Evolutionary conservation across 2,797 vertebrate species (phyloP), one percentile per base, ranked within the genome.

Genomic region (Yasuhikotakia modesta): DNA sequence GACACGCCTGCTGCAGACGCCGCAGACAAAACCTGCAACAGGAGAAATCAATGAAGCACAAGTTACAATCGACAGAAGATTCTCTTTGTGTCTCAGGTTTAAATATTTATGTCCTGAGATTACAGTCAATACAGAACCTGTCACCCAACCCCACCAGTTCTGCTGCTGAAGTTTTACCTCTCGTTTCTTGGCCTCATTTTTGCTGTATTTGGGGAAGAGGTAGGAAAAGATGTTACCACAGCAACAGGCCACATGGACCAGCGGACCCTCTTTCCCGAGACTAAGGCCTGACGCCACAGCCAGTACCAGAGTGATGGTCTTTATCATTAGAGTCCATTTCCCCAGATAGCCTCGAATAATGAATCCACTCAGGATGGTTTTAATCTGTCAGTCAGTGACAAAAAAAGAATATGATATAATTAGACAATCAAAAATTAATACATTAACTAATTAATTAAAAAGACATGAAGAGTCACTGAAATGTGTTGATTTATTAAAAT

Each of bases 221-320:
- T 99, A 99, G 82, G 96, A 99, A 93, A 99, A 99, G 90, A 99
- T 98, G 93, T 99, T 99, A 79, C 98, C 98, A 70, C 97, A 99
- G 94, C 98, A 99, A 89, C 98, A 99, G 84, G 97, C 97, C 89
- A 99, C 97, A 0, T 99, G 97, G 57, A 99, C 98, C 84, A 99
- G 89, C 3, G 98, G 98, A 0, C 98, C 98, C 87, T 99, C 98
- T 88, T 99, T 99, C 82, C 98, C 98, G 88, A 99, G 94, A 87
- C 97, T 99, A 83, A 99, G 94, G 69, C 98, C 98, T 0, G 97
- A 99, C 39, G 97, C 96, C 65, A 99, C 97, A 1, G 97, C 98
- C 91, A 99, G 89, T 45, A 99, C 97, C 92, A 99, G 93, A 0
- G 98, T 99, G 87, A 99, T 89, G 73, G 97, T 99, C 93, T 99